Conservation (phyloP, 2,797 vertebrate genomes). For the Gouania willdenowi region DNA sequence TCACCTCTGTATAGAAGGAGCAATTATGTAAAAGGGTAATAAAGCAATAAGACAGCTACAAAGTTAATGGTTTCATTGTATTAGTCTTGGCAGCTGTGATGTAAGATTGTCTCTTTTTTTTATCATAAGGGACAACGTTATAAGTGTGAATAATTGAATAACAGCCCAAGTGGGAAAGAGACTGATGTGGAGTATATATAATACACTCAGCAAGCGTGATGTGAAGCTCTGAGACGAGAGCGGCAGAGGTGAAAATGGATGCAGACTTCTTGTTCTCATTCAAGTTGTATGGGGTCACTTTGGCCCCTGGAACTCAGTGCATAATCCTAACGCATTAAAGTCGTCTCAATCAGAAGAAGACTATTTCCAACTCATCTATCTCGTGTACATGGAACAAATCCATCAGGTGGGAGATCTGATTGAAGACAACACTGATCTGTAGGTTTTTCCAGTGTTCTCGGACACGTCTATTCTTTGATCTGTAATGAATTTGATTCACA, state of each 20-base stretch:
- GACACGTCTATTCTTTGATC: conserved; percentile 9
- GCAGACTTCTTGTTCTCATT: not conserved
- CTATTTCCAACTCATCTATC: not conserved
- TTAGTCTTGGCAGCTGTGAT: not conserved
- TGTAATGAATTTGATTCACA: conserved; percentile 50
- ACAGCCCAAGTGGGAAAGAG: not conserved
- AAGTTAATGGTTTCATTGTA: not conserved
- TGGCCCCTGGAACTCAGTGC: too few species aligned
- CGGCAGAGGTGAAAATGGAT: conserved; percentile 2
- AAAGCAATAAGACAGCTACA: not conserved
- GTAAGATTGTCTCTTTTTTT: not conserved
- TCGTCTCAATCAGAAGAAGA: too few species aligned
- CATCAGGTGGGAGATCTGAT: not conserved
- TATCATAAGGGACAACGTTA: not conserved
- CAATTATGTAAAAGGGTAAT: too few species aligned
- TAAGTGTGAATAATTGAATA: not conserved
- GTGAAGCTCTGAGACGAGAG: not conserved
- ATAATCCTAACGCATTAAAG: too few species aligned
- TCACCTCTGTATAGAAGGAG: too few species aligned
- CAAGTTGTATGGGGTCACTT: not conserved
- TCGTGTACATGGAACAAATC: not conserved
- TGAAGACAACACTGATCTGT: conserved; percentile 17
- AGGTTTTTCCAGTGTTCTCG: conserved; percentile 23
- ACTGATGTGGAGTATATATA: not conserved
- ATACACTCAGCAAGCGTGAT: not conserved